Conservation (phyloP, 2,888 invertebrate genomes). For the Cheilosia vulpina region DNA sequence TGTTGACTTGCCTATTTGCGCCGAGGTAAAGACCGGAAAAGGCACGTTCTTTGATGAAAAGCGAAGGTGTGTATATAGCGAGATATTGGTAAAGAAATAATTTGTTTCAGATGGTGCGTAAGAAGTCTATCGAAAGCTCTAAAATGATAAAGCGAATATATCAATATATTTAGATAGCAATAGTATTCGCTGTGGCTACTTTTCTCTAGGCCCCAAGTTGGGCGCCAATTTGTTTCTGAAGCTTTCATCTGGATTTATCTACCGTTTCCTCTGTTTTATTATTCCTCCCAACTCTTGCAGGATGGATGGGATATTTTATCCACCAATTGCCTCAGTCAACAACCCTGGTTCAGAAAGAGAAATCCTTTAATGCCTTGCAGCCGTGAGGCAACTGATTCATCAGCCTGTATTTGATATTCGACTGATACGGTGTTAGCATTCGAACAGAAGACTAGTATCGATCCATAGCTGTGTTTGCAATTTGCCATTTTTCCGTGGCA, state of each 20-base stretch:
- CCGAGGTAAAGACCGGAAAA: constrained; percentile 49
- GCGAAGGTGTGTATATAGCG: background rate
- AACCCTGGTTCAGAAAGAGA: too few species aligned
- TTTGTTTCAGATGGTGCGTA: background rate
- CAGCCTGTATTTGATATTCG: too few species aligned
- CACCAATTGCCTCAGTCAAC: background rate
- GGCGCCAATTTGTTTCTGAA: constrained; percentile 12
- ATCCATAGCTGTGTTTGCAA: background rate
- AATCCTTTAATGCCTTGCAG: too few species aligned
- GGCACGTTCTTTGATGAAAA: constrained; percentile 29
- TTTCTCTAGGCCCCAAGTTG: background rate
- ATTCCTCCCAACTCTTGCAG: background rate
- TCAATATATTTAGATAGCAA: too few species aligned
- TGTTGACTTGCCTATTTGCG: constrained; percentile 13
- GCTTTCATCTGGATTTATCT: background rate
- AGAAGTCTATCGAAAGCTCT: background rate
- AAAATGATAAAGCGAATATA: too few species aligned
- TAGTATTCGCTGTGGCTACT: background rate
- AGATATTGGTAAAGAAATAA: background rate
- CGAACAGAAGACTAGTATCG: too few species aligned
- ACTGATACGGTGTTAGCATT: too few species aligned
- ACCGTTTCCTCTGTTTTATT: too few species aligned
- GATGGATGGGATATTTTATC: too few species aligned
- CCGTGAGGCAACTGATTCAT: too few species aligned
- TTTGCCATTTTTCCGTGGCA: too few species aligned